Evolutionary conservation across 2,888 invertebrate species (phyloP).

Genomic region (Microplitis manilae): DNA sequence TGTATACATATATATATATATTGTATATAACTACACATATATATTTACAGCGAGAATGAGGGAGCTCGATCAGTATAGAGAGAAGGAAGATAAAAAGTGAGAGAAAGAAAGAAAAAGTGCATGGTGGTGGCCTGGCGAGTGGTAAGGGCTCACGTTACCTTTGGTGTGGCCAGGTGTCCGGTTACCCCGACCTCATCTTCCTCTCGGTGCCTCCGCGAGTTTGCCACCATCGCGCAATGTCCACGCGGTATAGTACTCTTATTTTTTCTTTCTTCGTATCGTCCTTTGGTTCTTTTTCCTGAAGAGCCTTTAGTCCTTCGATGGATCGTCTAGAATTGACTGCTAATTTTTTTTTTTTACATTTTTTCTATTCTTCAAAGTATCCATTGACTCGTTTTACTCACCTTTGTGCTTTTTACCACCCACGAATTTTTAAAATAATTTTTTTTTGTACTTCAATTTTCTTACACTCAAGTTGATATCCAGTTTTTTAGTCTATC

Average conservation of each 20-base stretch:
- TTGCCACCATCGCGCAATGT: conserved; percentile 52
- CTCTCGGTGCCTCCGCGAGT: conserved; percentile 64
- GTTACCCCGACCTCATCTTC: conserved; percentile 69
- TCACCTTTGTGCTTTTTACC: not conserved
- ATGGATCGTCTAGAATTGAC: not conserved
- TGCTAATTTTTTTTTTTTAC: not conserved
- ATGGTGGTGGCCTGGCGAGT: conserved; percentile 59
- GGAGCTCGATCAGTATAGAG: not conserved
- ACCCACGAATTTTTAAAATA: not conserved
- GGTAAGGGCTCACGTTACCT: conserved; percentile 69
- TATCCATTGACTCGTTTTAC: conserved; percentile 2
- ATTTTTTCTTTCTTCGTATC: not conserved
- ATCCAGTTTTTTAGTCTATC: no score
- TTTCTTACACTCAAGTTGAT: not conserved
- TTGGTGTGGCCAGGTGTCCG: conserved; percentile 68
- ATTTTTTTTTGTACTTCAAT: not conserved
- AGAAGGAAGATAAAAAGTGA: conserved; percentile 42
- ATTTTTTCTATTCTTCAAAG: conserved; percentile 1
- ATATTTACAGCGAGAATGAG: not conserved
- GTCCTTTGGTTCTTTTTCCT: not conserved
- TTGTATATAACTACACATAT: not conserved
- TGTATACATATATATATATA: not conserved
- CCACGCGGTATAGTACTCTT: not conserved
- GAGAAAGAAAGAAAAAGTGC: conserved; percentile 51
- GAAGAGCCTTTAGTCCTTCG: not conserved